A percentile compares a stretch with the other conserved stretches of the same genome.
These are phyloP conservation scores for Ptilonorhynchus violaceus DNA, from an alignment of 2,113 vertebrate genomes.

Conservation along the genomic window DNA sequence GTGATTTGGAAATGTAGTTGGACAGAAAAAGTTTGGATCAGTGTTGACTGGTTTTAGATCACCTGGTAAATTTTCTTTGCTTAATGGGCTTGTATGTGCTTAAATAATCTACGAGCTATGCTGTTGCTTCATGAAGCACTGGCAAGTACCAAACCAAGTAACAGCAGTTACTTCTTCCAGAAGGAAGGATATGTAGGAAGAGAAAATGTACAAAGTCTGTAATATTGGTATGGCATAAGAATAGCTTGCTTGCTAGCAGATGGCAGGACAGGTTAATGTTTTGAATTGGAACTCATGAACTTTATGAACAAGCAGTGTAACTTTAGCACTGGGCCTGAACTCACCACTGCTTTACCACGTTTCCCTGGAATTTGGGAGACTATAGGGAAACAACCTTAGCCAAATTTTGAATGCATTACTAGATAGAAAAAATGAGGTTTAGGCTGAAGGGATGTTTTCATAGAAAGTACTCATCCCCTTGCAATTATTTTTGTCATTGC, in stretches of 20 bases:
- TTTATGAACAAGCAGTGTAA: background rate
- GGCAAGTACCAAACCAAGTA: background rate
- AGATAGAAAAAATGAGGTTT: background rate
- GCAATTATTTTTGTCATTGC: background rate
- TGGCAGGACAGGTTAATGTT: background rate
- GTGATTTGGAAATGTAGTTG: background rate
- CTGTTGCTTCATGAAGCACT: background rate
- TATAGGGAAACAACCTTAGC: background rate
- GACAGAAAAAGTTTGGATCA: background rate
- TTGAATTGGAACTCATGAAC: background rate
- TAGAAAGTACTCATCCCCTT: background rate
- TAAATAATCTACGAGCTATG: background rate
- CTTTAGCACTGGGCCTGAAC: background rate
- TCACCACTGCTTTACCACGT: background rate
- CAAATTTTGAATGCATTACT: background rate
- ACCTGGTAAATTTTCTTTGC: background rate
- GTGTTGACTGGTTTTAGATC: background rate
- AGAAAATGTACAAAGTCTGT: background rate
- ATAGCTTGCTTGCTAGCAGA: background rate
- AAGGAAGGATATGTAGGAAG: background rate
- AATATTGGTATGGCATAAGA: background rate
- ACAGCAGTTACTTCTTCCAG: background rate
- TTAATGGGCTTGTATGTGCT: background rate
- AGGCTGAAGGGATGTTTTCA: background rate
- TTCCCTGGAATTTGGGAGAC: background rate